Evolutionary conservation across 2,797 vertebrate genomes (phyloP).

Genomic region (Antennarius maculatus): DNA sequence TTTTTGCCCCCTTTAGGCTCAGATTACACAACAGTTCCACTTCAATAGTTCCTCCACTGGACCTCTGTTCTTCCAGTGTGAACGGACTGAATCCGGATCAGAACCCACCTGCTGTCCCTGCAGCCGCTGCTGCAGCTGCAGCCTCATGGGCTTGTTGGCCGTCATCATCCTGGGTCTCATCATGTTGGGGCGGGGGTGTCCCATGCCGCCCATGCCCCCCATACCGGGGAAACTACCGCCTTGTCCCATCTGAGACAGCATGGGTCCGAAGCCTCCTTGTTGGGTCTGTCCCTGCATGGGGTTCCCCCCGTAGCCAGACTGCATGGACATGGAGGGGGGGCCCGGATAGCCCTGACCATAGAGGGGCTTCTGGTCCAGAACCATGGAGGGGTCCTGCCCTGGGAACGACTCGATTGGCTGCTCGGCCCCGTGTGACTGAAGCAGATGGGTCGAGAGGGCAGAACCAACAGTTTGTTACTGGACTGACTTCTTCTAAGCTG

Average conservation of each 20-base stretch:
- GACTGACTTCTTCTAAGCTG: conserved; percentile 22
- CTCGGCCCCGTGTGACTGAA: conserved; percentile 87
- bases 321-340: conserved; percentile 87
- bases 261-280: conserved; percentile 78
- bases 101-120: conserved; percentile 94
- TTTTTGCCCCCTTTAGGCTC: no score
- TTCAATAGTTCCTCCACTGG: background rate
- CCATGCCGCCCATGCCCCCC: conserved; percentile 88
- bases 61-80: no score
- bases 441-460: conserved; percentile 38
- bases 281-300: conserved; percentile 82
- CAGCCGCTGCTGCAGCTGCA: conserved; percentile 96
- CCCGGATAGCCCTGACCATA: conserved; percentile 90
- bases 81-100: no score
- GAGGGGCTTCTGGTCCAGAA: conserved; percentile 90
- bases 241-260: conserved; percentile 85
- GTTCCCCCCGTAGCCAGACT: conserved; percentile 82
- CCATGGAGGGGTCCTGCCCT: conserved; percentile 88
- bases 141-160: conserved; percentile 91
- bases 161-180: conserved; percentile 90
- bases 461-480: conserved; percentile 40
- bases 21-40: no score
- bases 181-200: conserved; percentile 87
- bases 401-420: conserved; percentile 88
- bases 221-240: conserved; percentile 86